These are phyloP conservation scores for Tiphia femorata DNA, from an alignment of 2,888 invertebrate species.

Conservation along the genomic window DNA sequence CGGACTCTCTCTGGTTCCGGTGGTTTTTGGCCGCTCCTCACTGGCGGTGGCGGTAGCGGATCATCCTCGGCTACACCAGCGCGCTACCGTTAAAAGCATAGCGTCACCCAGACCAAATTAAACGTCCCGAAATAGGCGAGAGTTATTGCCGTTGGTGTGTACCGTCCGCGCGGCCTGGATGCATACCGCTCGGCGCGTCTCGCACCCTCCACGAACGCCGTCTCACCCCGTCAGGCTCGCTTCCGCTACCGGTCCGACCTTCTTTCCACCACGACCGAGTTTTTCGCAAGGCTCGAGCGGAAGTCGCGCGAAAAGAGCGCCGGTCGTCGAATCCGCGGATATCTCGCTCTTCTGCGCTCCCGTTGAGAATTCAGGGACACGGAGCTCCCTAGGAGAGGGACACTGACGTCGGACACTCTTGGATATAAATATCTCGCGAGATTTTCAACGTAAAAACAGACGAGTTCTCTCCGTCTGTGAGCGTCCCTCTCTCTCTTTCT, in stretches of 20 bases:
- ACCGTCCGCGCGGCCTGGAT: conserved; percentile 29
- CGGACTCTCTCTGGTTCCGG: conserved; percentile 37
- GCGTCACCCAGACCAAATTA: conserved; percentile 66
- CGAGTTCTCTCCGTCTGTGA: too few species aligned
- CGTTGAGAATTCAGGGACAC: too few species aligned
- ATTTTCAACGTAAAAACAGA: too few species aligned
- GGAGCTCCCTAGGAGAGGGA: too few species aligned
- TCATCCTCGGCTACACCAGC: conserved; percentile 28
- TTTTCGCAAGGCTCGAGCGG: too few species aligned
- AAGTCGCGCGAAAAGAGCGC: too few species aligned
- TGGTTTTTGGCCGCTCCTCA: conserved; percentile 36
- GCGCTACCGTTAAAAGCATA: conserved; percentile 60
- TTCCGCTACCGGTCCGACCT: conserved; percentile 40
- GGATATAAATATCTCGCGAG: too few species aligned
- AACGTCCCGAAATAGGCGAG: conserved; percentile 63
- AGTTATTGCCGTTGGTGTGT: conserved; percentile 44
- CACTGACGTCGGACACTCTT: too few species aligned
- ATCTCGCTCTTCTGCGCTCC: too few species aligned
- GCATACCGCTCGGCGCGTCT: conserved; percentile 27
- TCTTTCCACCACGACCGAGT: too few species aligned
- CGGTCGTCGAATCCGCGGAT: too few species aligned
- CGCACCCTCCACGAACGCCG: conserved; percentile 10
- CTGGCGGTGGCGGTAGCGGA: conserved; percentile 33
- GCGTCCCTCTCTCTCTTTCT: too few species aligned
- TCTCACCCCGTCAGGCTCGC: conserved; percentile 14